Evolutionary conservation across 2,888 invertebrate species (phyloP).

Genomic region (Phalangium opilio): DNA sequence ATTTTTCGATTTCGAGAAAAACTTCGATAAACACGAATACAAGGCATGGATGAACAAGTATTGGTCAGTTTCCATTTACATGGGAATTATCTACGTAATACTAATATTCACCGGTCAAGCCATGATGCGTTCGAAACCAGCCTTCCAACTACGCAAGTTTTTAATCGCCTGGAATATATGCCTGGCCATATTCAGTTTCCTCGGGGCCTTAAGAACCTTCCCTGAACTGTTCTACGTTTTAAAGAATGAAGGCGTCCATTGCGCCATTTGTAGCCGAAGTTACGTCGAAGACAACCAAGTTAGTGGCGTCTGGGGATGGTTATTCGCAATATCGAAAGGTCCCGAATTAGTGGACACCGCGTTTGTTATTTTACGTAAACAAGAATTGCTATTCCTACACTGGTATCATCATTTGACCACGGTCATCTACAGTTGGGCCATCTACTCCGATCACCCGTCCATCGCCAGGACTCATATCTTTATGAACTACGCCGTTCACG

Average conservation of each 20-base stretch:
- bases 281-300: slow-evolving; percentile 81
- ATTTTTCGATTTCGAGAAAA: slow-evolving; percentile 81
- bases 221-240: slow-evolving; percentile 83
- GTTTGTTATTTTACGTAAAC: slow-evolving; percentile 74
- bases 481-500: slow-evolving; percentile 83
- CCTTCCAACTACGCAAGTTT: slow-evolving; percentile 72
- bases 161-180: slow-evolving; percentile 82
- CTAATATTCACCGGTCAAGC: slow-evolving; percentile 84
- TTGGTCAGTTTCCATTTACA: slow-evolving; percentile 86
- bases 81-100: slow-evolving; percentile 75
- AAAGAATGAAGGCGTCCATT: slow-evolving; percentile 74
- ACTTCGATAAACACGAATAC: slow-evolving; percentile 74
- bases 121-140: slow-evolving; percentile 78
- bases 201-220: slow-evolving; percentile 67
- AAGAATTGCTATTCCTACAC: slow-evolving; percentile 81
- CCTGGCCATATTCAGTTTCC: slow-evolving; percentile 83
- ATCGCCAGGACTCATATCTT: slow-evolving; percentile 70
- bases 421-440: slow-evolving; percentile 85
- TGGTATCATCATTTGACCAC: slow-evolving; percentile 97
- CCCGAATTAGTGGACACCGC: slow-evolving; percentile 86
- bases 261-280: slow-evolving; percentile 87
- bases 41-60: slow-evolving; percentile 89
- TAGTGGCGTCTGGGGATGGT: slow-evolving; percentile 91
- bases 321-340: slow-evolving; percentile 90
- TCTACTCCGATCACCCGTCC: slow-evolving; percentile 37